Percentiles rank a stretch among this genome's conserved stretches.
Evolutionary conservation across 2,888 invertebrate species (phyloP).

Genomic region (Monopis laevigella): DNA sequence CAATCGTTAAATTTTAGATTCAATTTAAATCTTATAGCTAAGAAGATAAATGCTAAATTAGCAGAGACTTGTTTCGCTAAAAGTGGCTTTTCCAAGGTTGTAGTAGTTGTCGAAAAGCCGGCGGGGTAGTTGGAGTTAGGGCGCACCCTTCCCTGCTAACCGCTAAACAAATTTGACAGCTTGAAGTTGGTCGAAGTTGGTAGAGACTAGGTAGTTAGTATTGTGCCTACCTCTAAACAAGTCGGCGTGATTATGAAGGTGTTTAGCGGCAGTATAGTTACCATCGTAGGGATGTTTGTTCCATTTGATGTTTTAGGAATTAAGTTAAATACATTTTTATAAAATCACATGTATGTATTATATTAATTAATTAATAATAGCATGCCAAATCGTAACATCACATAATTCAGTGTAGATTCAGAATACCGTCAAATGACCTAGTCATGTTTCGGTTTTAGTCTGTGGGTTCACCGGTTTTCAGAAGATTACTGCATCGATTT

Average conservation of each 20-base stretch:
- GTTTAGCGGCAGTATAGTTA: constrained; percentile 30
- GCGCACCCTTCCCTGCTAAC: constrained; percentile 40
- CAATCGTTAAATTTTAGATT: background rate
- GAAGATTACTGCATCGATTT: no score
- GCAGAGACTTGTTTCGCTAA: background rate
- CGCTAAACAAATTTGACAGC: constrained; percentile 68
- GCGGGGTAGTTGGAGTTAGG: constrained; percentile 21
- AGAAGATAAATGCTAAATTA: background rate
- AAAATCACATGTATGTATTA: no score
- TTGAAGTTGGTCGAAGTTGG: constrained; percentile 50
- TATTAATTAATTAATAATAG: no score
- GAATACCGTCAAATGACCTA: no score
- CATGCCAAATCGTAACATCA: no score
- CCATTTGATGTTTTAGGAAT: constrained; percentile 1
- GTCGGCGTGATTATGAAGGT: constrained; percentile 60
- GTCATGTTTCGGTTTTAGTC: no score
- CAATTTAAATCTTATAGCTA: background rate
- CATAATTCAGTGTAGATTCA: no score
- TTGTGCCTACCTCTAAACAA: constrained; percentile 56
- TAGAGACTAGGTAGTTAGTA: constrained; percentile 54
- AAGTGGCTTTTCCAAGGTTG: background rate
- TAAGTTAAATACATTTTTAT: background rate
- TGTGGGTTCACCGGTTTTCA: no score
- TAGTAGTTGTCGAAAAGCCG: constrained; percentile 11
- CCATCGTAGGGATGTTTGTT: background rate